A percentile compares a stretch with the other conserved stretches of the same genome.
phyloP scores from a whole-genome alignment of 2,888 invertebrate species.

The Drosophila emarginata region DNA sequence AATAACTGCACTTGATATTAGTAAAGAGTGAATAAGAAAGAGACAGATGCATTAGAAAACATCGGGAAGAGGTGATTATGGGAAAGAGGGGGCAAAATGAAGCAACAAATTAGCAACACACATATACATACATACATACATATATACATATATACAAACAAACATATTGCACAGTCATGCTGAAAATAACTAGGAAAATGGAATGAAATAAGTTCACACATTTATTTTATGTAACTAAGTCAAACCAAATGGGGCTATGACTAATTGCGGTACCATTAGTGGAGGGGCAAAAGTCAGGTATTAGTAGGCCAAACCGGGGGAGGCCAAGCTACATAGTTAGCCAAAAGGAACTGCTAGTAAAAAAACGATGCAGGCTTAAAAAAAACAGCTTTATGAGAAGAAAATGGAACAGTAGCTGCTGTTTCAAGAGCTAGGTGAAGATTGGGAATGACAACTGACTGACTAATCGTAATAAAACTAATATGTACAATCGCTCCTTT shows the following conservation, averaged over 20 bases:
- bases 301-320: not conserved
- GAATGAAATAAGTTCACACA: constrained; percentile 66
- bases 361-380: not conserved
- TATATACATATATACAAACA: not conserved
- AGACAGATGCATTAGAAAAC: not conserved
- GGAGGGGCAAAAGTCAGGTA: not conserved
- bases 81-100: constrained; percentile 22
- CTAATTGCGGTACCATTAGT: constrained; percentile 37
- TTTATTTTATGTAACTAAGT: constrained; percentile 62
- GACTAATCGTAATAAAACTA: not conserved
- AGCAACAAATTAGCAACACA: constrained; percentile 62
- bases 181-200: constrained; percentile 42
- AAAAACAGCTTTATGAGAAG: not conserved
- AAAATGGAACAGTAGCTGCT: too few species aligned
- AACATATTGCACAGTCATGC: constrained; percentile 7
- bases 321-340: constrained; percentile 1
- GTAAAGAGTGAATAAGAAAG: not conserved
- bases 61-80: constrained; percentile 15
- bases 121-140: constrained; percentile 18
- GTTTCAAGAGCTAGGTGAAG: not conserved
- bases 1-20: constrained; percentile 11
- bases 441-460: not conserved
- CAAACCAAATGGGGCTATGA: constrained; percentile 27
- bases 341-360: constrained; percentile 17
- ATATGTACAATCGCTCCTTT: constrained; percentile 6